Percentiles rank a stretch among this genome's conserved stretches.
phyloP scores from a whole-genome alignment of 2,113 vertebrate species.

The Semnornis frantzii region DNA sequence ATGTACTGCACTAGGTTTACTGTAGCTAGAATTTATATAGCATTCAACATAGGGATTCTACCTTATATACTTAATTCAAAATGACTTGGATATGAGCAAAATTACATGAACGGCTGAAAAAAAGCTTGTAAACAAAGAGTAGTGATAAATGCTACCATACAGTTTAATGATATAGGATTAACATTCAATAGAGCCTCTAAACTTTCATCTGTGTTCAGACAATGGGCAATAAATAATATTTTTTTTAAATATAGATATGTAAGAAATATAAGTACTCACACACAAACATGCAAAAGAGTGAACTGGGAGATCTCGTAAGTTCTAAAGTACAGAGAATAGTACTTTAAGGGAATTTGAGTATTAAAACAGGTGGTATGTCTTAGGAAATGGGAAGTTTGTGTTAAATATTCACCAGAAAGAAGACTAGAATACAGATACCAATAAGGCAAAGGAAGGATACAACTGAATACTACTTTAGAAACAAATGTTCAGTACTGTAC shows the following conservation, averaged over 20 bases:
- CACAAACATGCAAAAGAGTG: rapidly evolving
- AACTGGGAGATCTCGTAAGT: background rate
- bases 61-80: constrained; percentile 11
- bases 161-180: background rate
- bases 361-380: background rate
- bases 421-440: background rate
- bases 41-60: background rate
- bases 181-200: background rate
- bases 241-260: background rate
- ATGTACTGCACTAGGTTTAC: background rate
- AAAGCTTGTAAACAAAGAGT: background rate
- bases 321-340: rapidly evolving
- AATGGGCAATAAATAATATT: background rate
- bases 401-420: background rate
- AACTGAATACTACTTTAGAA: background rate
- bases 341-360: background rate
- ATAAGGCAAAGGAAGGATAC: background rate
- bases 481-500: background rate
- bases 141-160: background rate
- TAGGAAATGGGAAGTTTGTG: background rate
- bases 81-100: background rate
- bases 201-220: background rate
- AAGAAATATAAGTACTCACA: background rate
- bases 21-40: background rate
- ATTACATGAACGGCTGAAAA: background rate